Evolutionary conservation across 2,888 invertebrate species (phyloP).

Genomic region (Synergus umbraculus): DNA sequence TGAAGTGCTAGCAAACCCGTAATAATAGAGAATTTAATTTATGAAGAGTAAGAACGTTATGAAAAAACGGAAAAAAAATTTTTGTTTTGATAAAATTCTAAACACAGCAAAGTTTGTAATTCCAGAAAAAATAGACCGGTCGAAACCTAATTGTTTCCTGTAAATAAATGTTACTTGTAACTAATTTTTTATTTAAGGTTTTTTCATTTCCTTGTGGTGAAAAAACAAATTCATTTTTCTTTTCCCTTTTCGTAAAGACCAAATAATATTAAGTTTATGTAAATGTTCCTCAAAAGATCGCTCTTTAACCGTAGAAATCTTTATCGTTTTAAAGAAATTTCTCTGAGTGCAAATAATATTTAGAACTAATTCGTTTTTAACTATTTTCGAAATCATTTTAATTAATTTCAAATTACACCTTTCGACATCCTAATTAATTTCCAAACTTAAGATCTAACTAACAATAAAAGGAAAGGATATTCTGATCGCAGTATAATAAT

Average conservation of each 20-base stretch:
- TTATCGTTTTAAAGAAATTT: too few relatives aligned
- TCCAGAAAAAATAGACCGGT: neutral
- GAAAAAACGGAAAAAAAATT: neutral
- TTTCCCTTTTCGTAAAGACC: too few relatives aligned
- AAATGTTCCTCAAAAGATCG: too few relatives aligned
- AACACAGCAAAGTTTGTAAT: neutral
- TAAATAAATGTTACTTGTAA: neutral
- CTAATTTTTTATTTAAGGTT: neutral
- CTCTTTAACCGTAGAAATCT: too few relatives aligned
- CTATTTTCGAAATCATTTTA: too few relatives aligned
- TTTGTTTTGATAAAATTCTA: neutral
- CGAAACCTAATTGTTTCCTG: neutral
- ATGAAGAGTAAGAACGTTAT: neutral
- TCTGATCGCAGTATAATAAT: neutral
- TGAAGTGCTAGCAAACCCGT: conserved; percentile 22
- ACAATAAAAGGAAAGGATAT: neutral
- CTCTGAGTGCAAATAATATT: too few relatives aligned
- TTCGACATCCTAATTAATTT: too few relatives aligned
- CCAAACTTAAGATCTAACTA: neutral
- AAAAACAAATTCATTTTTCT: too few relatives aligned
- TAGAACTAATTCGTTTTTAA: too few relatives aligned
- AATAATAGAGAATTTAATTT: conserved; percentile 49
- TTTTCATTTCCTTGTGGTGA: neutral
- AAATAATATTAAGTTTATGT: too few relatives aligned
- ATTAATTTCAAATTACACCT: too few relatives aligned